These are phyloP conservation scores for Chiloscyllium plagiosum DNA, from an alignment of 2,113 vertebrate genomes.

Conservation along the genomic window DNA sequence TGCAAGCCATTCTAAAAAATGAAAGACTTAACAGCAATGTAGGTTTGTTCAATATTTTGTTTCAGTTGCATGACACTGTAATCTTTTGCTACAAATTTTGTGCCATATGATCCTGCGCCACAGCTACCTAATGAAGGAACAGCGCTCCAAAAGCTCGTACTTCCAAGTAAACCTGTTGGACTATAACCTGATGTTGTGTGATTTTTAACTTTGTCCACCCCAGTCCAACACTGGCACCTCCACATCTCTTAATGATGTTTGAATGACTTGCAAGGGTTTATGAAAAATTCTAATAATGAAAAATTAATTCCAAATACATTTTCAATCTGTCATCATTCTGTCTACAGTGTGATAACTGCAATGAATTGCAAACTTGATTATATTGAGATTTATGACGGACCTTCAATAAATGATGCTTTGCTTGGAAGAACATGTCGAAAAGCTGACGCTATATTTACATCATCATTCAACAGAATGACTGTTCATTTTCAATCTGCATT, in stretches of 20 bases:
- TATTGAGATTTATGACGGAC: constrained; percentile 62
- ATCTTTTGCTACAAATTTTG: too few species aligned
- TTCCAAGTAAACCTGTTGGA: too few species aligned
- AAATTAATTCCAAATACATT: not conserved
- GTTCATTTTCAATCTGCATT: constrained; percentile 48
- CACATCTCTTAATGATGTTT: not conserved
- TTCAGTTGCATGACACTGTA: too few species aligned
- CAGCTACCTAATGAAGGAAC: too few species aligned
- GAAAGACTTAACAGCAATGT: too few species aligned
- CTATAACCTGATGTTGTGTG: too few species aligned
- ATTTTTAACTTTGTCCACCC: too few species aligned
- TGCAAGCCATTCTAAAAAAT: too few species aligned
- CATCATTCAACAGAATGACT: constrained; percentile 52
- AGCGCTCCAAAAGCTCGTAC: too few species aligned
- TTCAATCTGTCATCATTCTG: not conserved
- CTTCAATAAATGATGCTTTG: constrained; percentile 43
- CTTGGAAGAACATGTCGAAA: constrained; percentile 48
- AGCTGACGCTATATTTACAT: not conserved
- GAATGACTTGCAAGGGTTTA: not conserved
- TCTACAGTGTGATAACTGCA: constrained; percentile 65
- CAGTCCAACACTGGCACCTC: too few species aligned
- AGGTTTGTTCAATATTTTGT: too few species aligned
- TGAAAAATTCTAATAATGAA: not conserved
- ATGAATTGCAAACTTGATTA: constrained; percentile 66
- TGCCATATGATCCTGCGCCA: too few species aligned